Base-by-base conservation (phyloP, 2,113 vertebrate species). In the Sphyrna mokarran region DNA sequence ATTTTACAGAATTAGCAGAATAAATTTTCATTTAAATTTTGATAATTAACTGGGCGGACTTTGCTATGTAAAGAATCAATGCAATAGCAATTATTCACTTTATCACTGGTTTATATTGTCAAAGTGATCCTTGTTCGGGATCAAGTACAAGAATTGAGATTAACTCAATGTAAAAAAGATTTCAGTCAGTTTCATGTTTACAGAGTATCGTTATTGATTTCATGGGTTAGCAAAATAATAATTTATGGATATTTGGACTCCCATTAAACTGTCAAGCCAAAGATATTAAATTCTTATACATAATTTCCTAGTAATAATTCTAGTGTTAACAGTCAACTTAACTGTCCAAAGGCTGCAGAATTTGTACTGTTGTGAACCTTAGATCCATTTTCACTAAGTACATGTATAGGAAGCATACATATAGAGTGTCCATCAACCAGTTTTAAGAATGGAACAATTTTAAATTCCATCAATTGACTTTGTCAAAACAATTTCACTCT, bases 1-100 rank as follows among this genome's bases (percentile, higher is more conserved):
- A 61, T 90, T 26, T 61, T 90, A 54, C 3, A 3, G 4, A 54
- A 54, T 1, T 4, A 0, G 5, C 48, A 54, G 48, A 54, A 54
- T 61, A 90, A 90, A 10, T 90, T 29, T 61, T 61, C 87, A 90
- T 61, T 61, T 90, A 54, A 61, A 90, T 90, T 54, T 90, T 90
- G 87, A 90, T 13, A 90, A 90, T 0, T 61, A 61, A 33, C 26
- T 89, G 48, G 48, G 14, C 10, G 20, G 9, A 54, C 86, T 33
- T 90, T 10, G 61, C 48, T 58, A 0, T 90, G 87, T 90, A 10
- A n/a, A 90, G 54, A 14, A 61, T 2, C 48, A 54, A 3, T 26
- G 48, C 26, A 61, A 61, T 61, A 90, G 54, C 54, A 29, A 90
- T 54, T 54, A 13, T 63, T 90, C 3, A 63, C 58, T 54, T 33